Percentiles rank a stretch among this genome's conserved stretches.
Conservation (phyloP, 1,140 invertebrate genomes). For the Drosophila bocki region DNA sequence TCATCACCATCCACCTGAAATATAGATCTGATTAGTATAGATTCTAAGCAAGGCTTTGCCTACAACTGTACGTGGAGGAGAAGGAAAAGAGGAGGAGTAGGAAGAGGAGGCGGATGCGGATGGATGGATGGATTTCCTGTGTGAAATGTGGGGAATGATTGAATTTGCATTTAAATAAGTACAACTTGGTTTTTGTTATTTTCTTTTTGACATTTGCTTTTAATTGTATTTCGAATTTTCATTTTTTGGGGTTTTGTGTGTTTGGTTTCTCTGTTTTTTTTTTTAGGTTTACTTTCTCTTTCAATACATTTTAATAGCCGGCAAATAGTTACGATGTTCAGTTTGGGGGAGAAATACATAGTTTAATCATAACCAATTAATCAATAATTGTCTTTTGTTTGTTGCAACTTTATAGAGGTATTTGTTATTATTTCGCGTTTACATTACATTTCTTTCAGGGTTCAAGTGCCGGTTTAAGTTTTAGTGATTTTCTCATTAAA, state of each 20-base stretch:
- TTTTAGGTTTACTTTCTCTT: slow-evolving; percentile 21
- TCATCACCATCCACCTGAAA: slow-evolving; percentile 68
- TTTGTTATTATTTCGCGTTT: slow-evolving; percentile 44
- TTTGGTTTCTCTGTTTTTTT: slow-evolving; percentile 26
- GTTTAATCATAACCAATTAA: slow-evolving; percentile 67
- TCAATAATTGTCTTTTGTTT: slow-evolving; percentile 27
- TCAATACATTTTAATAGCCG: slow-evolving; percentile 73
- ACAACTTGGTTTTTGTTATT: slow-evolving; percentile 73
- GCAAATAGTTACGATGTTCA: slow-evolving; percentile 75
- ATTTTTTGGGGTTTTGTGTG: slow-evolving; percentile 4
- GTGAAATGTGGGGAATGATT: slow-evolving; percentile 9
- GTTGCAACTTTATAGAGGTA: slow-evolving; percentile 64
- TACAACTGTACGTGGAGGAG: slow-evolving; percentile 9
- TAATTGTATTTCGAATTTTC: slow-evolving; percentile 80
- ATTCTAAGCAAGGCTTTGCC: slow-evolving; percentile 47
- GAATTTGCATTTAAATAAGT: slow-evolving; percentile 64
- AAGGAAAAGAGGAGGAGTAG: not conserved
- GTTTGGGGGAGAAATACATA: slow-evolving; percentile 70
- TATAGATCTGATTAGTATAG: slow-evolving; percentile 82
- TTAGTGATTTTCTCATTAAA: slow-evolving; percentile 29
- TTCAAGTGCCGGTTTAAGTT: slow-evolving; percentile 33
- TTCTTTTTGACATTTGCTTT: slow-evolving; percentile 80
- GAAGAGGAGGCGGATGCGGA: slow-evolving; percentile 1
- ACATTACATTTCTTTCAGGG: slow-evolving; percentile 35
- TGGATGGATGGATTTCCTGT: slow-evolving; percentile 10